Evolutionary conservation across 2,797 vertebrate genomes (phyloP), one percentile per base, ranked within the genome.

Genomic region (Halcyon chelicuti): DNA sequence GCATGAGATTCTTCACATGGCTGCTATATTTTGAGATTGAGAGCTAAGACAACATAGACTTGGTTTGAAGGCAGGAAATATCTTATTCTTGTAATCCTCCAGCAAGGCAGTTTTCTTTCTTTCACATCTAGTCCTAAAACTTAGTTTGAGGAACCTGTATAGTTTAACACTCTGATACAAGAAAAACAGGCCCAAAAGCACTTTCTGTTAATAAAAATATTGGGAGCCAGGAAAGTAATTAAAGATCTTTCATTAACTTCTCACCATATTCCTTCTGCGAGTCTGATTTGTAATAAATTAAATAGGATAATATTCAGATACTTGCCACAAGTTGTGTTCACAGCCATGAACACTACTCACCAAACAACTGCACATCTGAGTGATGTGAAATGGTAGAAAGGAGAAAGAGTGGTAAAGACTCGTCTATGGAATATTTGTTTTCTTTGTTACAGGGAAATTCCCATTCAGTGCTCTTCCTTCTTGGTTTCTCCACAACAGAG

Each of bases 141-240:
- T 62, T 61, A 12, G 14, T 73, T 86, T 1, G 1, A 75, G 8
- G 71, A 12, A 40, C 11, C 9, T n/a, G 14, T 26, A 21, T n/a
- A 71, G 61, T 80, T 57, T 51, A 65, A 58, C 9, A 79, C 10
- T 63, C 66, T 16, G 7, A 67, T 77, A 12, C 4, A 74, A 55
- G 13, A 31, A 77, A 79, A 83, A 18, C 0, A 3, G 28, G 26
- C 17, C 4, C 5, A 7, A 73, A 74, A 37, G 4, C 3, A 0
- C 7, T 62, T 89, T 79, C n/a, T 66, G 8, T 66, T 54, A 76
- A 51, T 46, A 52, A 63, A 73, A 68, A 8, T 4, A 25, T 18
- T 26, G 8, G n/a, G 35, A 91, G 17, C 12, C 12, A 62, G 42
- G 40, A 86, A 19, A 66, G 19, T 28, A 82, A 62, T 35, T 88